These are phyloP conservation scores for Ibidorhyncha struthersii DNA, from an alignment of 2,113 vertebrate genomes.

Conservation along the genomic window DNA sequence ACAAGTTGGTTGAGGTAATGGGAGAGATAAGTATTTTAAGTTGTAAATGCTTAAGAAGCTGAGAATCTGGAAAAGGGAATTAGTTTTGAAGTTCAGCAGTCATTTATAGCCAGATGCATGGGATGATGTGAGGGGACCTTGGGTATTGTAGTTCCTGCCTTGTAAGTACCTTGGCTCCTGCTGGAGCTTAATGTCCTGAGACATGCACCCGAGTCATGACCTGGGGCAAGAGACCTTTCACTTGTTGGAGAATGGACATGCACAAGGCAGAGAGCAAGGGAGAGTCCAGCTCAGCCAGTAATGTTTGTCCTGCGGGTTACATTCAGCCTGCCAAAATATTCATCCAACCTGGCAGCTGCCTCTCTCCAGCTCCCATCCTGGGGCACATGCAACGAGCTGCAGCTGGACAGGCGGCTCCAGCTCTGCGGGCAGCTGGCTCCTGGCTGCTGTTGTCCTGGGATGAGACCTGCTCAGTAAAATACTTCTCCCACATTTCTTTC, in stretches of 20 bases:
- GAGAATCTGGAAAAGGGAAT: conserved; percentile 20
- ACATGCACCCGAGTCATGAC: not conserved
- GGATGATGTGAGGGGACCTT: not conserved
- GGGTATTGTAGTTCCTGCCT: not conserved
- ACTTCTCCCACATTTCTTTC: not conserved
- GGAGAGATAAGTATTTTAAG: conserved; percentile 48
- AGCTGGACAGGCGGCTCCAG: not conserved
- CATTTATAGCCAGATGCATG: not conserved
- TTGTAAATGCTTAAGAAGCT: conserved; percentile 4
- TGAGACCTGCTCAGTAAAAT: not conserved
- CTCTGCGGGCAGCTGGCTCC: not conserved
- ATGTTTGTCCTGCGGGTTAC: not conserved
- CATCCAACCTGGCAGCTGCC: not conserved
- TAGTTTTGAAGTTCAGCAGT: not conserved
- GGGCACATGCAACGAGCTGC: not conserved
- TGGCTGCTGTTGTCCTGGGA: not conserved
- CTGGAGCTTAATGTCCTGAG: not conserved
- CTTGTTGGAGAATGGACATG: not conserved
- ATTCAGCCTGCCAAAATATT: not conserved
- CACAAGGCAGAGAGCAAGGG: not conserved
- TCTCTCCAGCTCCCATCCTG: not conserved
- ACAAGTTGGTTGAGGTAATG: conserved; percentile 49
- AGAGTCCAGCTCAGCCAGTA: not conserved
- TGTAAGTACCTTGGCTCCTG: not conserved
- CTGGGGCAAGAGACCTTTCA: not conserved